phyloP scores from a whole-genome alignment of 2,797 vertebrate genomes.

The Morelia viridis region DNA sequence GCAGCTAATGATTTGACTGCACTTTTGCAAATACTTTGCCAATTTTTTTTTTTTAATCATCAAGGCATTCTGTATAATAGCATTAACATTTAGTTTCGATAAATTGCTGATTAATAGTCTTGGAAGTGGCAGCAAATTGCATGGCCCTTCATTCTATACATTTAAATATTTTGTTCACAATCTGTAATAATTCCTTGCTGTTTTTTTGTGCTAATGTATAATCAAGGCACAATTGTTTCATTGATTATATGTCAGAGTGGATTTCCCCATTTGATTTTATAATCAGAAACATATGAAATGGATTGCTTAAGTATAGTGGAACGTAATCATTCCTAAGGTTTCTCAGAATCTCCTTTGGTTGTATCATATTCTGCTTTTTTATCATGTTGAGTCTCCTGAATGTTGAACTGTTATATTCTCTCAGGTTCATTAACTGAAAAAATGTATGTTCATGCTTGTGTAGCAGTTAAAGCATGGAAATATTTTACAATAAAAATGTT shows the following conservation, averaged over 20 bases:
- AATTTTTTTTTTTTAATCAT: not conserved
- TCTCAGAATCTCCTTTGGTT: not conserved
- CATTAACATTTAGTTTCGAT: not conserved
- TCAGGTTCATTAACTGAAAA: slow-evolving; percentile 23
- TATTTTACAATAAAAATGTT: slow-evolving; percentile 44
- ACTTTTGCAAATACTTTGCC: no score
- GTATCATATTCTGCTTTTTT: not conserved
- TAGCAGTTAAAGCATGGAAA: slow-evolving; percentile 46
- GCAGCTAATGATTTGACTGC: not conserved
- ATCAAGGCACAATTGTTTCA: not conserved
- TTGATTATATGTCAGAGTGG: not conserved
- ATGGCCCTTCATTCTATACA: not conserved
- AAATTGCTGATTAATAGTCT: not conserved
- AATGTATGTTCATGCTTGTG: slow-evolving; percentile 11
- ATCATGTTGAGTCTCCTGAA: slow-evolving; percentile 9
- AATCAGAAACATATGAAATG: slow-evolving; percentile 21
- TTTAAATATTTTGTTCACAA: not conserved
- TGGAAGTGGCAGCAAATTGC: not conserved
- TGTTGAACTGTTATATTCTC: not conserved
- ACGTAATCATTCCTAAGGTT: not conserved
- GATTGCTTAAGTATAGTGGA: not conserved
- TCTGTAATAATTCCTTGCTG: not conserved
- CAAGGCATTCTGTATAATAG: not conserved
- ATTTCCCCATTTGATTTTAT: not conserved
- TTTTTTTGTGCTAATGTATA: not conserved